Evolutionary conservation across 2,113 vertebrate genomes (phyloP).

Genomic region (Oostethus manadensis): DNA sequence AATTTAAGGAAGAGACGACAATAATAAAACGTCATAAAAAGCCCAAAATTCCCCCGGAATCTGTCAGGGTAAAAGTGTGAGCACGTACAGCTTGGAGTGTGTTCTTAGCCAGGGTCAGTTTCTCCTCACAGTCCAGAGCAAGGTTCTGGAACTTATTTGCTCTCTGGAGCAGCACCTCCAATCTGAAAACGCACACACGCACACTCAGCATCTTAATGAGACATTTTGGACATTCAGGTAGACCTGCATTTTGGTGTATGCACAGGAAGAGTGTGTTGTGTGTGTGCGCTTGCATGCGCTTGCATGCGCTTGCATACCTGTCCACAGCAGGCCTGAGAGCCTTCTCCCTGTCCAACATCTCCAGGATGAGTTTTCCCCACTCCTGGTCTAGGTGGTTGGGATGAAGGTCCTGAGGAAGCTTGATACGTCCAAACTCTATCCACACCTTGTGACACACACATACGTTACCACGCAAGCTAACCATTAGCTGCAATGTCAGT

Average conservation of each 20-base stretch:
- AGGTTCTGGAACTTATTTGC: constrained; percentile 98
- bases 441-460: constrained; percentile 75
- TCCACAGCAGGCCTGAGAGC: constrained; percentile 89
- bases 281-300: too few relatives aligned
- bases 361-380: constrained; percentile 97
- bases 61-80: too few relatives aligned
- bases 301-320: constrained; percentile 65
- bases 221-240: too few relatives aligned
- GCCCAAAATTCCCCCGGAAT: too few relatives aligned
- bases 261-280: too few relatives aligned
- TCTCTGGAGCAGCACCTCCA: constrained; percentile 90
- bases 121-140: constrained; percentile 93
- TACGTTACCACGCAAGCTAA: too few relatives aligned
- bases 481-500: too few relatives aligned
- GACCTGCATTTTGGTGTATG: too few relatives aligned
- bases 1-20: too few relatives aligned
- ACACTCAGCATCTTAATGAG: neutral
- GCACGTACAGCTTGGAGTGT: constrained; percentile 91
- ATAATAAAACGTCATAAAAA: too few relatives aligned
- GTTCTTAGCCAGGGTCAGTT: constrained; percentile 92
- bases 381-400: constrained; percentile 95
- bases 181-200: constrained; percentile 61
- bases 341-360: constrained; percentile 97
- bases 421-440: constrained; percentile 96
- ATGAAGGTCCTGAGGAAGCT: constrained; percentile 89